Evolutionary conservation across 1,140 invertebrate species (phyloP).

Genomic region (Trichonephila inaurata): DNA sequence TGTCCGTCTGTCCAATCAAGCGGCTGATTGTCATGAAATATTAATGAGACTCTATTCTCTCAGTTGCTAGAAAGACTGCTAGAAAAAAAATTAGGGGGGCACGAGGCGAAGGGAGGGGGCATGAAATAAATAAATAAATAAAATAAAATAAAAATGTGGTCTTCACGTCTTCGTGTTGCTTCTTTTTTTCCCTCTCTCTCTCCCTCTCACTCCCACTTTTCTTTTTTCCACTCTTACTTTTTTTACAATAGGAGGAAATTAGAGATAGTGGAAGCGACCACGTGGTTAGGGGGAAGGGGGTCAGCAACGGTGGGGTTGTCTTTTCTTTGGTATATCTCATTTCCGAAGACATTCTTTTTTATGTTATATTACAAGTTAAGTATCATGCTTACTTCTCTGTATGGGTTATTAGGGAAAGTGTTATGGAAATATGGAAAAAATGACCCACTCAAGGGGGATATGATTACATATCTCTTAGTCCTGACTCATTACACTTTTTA

Average conservation of each 20-base stretch:
- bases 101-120: background rate
- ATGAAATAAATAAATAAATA: slow-evolving; percentile 55
- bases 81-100: slow-evolving; percentile 5
- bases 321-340: background rate
- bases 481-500: too few species aligned
- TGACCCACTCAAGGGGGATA: too few species aligned
- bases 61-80: background rate
- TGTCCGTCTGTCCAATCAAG: slow-evolving; percentile 74
- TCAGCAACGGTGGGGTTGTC: background rate
- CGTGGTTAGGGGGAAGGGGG: slow-evolving; percentile 6
- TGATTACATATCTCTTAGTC: too few species aligned
- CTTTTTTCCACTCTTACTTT: slow-evolving; percentile 4
- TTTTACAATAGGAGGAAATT: slow-evolving; percentile 68
- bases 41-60: slow-evolving; percentile 72
- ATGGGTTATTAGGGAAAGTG: too few species aligned
- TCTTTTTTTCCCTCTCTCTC: background rate
- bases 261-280: slow-evolving; percentile 67
- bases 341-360: background rate
- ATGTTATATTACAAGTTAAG: background rate
- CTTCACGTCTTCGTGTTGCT: slow-evolving; percentile 19
- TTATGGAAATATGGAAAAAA: too few species aligned
- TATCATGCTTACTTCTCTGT: too few species aligned
- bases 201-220: background rate
- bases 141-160: slow-evolving; percentile 26
- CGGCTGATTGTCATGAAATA: slow-evolving; percentile 76